These are phyloP conservation scores for Euwallacea fornicatus DNA, from an alignment of 1,140 invertebrate genomes.

Conservation along the genomic window DNA sequence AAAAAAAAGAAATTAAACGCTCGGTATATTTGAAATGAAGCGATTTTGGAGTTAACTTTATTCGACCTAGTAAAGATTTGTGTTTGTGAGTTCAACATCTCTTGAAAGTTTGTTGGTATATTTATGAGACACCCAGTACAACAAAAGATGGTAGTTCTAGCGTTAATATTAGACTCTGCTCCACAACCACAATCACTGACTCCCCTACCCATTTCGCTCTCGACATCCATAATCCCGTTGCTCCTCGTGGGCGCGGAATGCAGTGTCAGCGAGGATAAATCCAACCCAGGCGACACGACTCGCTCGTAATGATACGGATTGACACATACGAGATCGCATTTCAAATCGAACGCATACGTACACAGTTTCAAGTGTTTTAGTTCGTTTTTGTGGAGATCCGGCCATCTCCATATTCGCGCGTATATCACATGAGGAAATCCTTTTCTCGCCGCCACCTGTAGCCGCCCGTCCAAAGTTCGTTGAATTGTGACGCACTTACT, in stretches of 20 bases:
- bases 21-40: no score
- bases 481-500: conserved; percentile 99
- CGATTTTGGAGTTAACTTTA: no score
- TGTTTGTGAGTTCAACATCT: no score
- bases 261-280: conserved; percentile 81
- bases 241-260: conserved; percentile 67
- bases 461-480: conserved; percentile 91
- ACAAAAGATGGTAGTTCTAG: no score
- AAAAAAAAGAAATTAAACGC: no score
- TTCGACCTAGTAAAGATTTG: no score
- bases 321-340: conserved; percentile 96
- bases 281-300: conserved; percentile 96
- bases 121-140: no score
- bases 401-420: conserved; percentile 97
- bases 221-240: conserved; percentile 68
- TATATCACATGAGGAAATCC: conserved; percentile 99
- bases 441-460: conserved; percentile 98
- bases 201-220: conserved; percentile 62
- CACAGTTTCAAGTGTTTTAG: conserved; percentile 96
- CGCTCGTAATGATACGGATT: conserved; percentile 99
- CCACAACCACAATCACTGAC: neutral
- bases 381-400: conserved; percentile 98
- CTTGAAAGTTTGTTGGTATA: no score
- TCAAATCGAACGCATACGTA: conserved; percentile 89
- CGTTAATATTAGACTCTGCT: neutral